phyloP scores from a whole-genome alignment of 2,113 vertebrate species.

The Menidia beryllina region DNA sequence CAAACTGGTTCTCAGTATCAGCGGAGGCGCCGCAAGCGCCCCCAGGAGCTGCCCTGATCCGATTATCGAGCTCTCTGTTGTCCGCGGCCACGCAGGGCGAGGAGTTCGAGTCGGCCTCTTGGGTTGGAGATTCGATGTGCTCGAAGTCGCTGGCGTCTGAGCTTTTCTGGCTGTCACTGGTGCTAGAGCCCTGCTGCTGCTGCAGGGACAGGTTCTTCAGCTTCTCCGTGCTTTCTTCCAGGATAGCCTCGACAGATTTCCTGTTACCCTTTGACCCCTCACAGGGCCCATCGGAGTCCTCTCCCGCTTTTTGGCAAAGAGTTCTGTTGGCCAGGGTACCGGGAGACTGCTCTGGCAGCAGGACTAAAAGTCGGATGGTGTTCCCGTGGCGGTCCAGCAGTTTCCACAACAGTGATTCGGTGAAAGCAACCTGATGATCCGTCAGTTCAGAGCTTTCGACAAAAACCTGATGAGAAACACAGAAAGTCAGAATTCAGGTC shows the following conservation, averaged over 20 bases:
- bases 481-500: neutral
- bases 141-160: slow-evolving; percentile 96
- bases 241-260: slow-evolving; percentile 94
- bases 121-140: slow-evolving; percentile 92
- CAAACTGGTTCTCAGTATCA: slow-evolving; percentile 89
- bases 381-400: slow-evolving; percentile 97
- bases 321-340: slow-evolving; percentile 86
- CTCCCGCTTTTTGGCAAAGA: slow-evolving; percentile 85
- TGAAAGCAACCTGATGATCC: slow-evolving; percentile 89
- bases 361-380: slow-evolving; percentile 93
- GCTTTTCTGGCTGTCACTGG: slow-evolving; percentile 95
- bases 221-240: slow-evolving; percentile 98
- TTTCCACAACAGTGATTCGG: slow-evolving; percentile 95
- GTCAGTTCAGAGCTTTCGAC: slow-evolving; percentile 93
- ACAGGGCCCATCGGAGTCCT: slow-evolving; percentile 84
- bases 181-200: slow-evolving; percentile 87
- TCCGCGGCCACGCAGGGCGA: slow-evolving; percentile 87
- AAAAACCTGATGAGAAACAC: slow-evolving; percentile 86
- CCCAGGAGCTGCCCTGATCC: slow-evolving; percentile 75
- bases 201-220: slow-evolving; percentile 94
- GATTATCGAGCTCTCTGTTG: slow-evolving; percentile 91
- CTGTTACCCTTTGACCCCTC: slow-evolving; percentile 86
- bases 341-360: slow-evolving; percentile 93
- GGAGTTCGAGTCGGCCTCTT: slow-evolving; percentile 89
- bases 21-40: slow-evolving; percentile 72